Base-by-base conservation (phyloP, 2,797 vertebrate genomes). In the Babyrousa celebensis region DNA sequence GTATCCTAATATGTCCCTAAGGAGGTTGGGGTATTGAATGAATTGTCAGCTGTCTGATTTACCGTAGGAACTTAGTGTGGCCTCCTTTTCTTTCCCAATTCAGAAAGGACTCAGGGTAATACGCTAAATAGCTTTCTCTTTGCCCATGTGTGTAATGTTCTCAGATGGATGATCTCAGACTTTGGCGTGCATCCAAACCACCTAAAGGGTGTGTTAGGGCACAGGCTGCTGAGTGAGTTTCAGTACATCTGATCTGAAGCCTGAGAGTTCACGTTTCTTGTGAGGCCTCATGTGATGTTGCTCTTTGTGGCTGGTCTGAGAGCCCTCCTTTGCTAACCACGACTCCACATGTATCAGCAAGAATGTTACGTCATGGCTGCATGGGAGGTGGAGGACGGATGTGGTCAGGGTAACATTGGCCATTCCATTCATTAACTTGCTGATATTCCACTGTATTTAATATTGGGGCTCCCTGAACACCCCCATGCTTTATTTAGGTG, bases 71-170 rank as follows among this genome's bases (percentile, higher is more conserved):
- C 23, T 91, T 77, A 88, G 79, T 77, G 67, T 94, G 12, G 2
- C 6, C 79, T 95, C 16, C 18, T 92, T 93, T 96, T 89, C 58
- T 92, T 96, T 96, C 27, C 40, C 75, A 89, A 77, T 92, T 96
- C 68, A 21, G 79, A 84, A 71, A 68, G 32, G 71, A 48, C 11
- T 91, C 79, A 67, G 40, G 4, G 14, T 93, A 83, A 89, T 89
- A 43, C 60, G 78, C 48, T 68, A 36, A 68, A 25, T 52, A 48
- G 36, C n/a, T 56, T 83, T 95, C 29, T 29, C 21, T 85, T 71
- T 58, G 62, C 21, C 67, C 18, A 0, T 86, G 32, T 86, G 48
- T 65, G 4, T 71, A 36, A 84, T 80, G 8, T 56, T 78, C 85
- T 88, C 48, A 72, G 17, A 43, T 25, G 48, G 36, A 27, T 85